Percentiles rank a stretch among this genome's conserved stretches.
Conservation (phyloP, 2,113 vertebrate species). For the Hippopotamus amphibius region DNA sequence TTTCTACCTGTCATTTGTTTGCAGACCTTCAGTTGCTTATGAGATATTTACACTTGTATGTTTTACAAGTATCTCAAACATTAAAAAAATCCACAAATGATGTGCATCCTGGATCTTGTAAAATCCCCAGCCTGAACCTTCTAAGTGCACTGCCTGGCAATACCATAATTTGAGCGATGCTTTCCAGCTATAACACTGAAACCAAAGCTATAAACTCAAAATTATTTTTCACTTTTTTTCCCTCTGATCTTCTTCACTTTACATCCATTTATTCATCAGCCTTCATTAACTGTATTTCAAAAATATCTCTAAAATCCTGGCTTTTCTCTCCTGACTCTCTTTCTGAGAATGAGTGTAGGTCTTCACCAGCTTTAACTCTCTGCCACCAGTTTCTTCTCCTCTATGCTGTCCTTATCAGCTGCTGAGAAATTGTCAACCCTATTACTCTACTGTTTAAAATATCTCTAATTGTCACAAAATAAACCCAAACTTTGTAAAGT, state of each 20-base stretch:
- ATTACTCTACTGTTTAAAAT: not conserved
- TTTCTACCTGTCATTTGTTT: slow-evolving; percentile 13
- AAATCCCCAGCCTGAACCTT: not conserved
- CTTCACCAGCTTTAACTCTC: not conserved
- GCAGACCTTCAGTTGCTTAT: not conserved
- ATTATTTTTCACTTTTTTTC: not conserved
- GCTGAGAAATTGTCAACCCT: not conserved
- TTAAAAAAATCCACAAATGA: not conserved
- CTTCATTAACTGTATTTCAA: not conserved
- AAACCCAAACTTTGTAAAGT: not conserved
- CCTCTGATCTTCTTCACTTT: not conserved
- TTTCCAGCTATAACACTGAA: not conserved
- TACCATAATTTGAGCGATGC: not conserved
- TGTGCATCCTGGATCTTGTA: not conserved
- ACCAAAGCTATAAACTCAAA: not conserved
- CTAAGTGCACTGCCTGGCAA: not conserved
- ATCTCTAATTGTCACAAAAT: not conserved
- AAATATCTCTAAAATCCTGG: not conserved
- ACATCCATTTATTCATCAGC: not conserved
- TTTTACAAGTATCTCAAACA: not conserved
- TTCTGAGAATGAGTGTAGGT: not conserved
- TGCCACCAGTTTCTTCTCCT: accelerated
- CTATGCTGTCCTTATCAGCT: not conserved
- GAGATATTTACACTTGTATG: not conserved
- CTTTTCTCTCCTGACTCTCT: not conserved